Conservation (phyloP, 1,140 invertebrate genomes). For the Zaprionus capensis region DNA sequence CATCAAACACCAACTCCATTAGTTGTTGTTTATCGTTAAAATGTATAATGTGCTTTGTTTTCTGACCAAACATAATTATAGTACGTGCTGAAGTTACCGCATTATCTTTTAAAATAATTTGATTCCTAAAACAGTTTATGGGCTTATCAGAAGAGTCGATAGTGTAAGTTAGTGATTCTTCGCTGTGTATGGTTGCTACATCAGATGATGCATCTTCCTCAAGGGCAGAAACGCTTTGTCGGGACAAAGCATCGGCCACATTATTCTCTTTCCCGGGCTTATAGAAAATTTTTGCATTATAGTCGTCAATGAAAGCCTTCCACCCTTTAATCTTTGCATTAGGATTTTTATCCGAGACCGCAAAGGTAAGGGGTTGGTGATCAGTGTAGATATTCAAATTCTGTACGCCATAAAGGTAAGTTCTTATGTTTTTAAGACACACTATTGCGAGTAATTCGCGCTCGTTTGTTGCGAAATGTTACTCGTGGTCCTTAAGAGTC, state of each 20-base stretch:
- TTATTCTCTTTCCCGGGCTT: too few species aligned
- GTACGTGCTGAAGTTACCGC: neutral
- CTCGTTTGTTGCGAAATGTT: constrained; percentile 1
- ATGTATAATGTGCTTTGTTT: constrained; percentile 2
- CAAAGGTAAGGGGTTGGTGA: neutral
- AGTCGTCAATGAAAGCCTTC: too few species aligned
- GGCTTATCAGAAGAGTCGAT: constrained; percentile 24
- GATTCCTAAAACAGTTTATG: constrained; percentile 31
- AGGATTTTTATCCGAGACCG: constrained; percentile 4
- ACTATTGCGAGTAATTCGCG: neutral
- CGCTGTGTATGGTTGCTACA: too few species aligned
- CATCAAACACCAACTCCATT: neutral
- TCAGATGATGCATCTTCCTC: too few species aligned
- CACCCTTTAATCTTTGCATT: too few species aligned
- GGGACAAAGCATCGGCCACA: too few species aligned
- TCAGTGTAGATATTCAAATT: constrained; percentile 5
- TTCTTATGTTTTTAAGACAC: constrained; percentile 3
- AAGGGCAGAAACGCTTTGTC: too few species aligned
- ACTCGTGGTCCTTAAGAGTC: neutral
- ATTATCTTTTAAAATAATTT: constrained; percentile 35
- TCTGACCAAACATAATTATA: constrained; percentile 2
- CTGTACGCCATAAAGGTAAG: neutral
- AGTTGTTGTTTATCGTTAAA: constrained; percentile 2
- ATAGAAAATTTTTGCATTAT: too few species aligned
- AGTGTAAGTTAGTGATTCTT: constrained; percentile 7